Conservation (phyloP, 1,140 invertebrate species). For the Oryzaephilus surinamensis region DNA sequence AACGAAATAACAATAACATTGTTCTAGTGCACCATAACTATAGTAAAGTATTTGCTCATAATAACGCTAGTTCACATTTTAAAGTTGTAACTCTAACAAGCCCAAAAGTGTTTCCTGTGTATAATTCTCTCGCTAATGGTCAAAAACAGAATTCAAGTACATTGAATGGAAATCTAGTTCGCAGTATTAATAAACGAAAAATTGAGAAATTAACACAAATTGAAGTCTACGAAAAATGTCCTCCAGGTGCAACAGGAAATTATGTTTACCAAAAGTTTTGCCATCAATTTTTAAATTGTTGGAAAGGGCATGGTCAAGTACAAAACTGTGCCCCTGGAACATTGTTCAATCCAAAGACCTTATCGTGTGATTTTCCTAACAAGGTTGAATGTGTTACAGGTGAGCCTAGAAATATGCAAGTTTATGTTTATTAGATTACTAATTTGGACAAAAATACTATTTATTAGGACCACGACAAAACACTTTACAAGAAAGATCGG, state of each 20-base stretch:
- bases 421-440: constrained; percentile 1
- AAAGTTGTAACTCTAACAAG: too few species aligned
- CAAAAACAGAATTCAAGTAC: constrained; percentile 10
- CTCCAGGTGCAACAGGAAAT: constrained; percentile 42
- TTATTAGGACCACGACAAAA: too few species aligned
- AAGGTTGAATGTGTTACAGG: constrained; percentile 48
- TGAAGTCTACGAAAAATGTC: constrained; percentile 37
- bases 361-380: constrained; percentile 51
- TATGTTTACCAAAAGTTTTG: constrained; percentile 53
- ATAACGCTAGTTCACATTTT: too few species aligned
- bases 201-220: too few species aligned
- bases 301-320: constrained; percentile 45
- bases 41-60: too few species aligned
- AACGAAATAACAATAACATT: too few species aligned
- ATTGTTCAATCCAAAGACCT: constrained; percentile 49
- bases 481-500: background rate
- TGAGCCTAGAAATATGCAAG: constrained; percentile 4
- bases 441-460: constrained; percentile 2
- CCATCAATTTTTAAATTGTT: constrained; percentile 58
- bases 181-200: constrained; percentile 4
- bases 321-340: constrained; percentile 56
- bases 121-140: background rate
- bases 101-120: background rate
- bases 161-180: too few species aligned
- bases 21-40: too few species aligned